Evolutionary conservation across 1,140 invertebrate species (phyloP), one percentile per base, ranked within the genome.

Genomic region (Aethina tumida): DNA sequence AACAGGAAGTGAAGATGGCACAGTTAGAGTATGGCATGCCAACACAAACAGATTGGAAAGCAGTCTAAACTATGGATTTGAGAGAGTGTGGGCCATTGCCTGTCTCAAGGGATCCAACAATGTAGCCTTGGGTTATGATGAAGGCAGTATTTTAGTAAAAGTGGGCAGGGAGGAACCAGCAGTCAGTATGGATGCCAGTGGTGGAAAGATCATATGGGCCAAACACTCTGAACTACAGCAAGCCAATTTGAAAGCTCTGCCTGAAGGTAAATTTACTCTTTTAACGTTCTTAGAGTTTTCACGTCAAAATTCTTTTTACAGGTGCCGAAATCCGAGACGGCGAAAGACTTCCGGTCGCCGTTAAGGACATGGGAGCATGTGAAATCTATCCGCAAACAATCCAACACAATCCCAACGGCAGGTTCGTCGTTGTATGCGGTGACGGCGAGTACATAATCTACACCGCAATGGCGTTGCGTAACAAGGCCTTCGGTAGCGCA

Each of bases 381-480:
- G 97, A 99, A 67, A 97, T 99, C 47, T 99, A 98, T 64, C 97
- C 97, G 0, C 96, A 99, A 61, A 97, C 87, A 0, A 92, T 99
- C 45, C 84, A 89, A 13, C 97, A 99, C 57, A 99, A 97, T 70
- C 92, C 95, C 0, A 99, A 99, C 66, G 97, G 97, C 26, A 78
- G 94, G 29, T 99, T 99, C 68, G 84, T 99, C 2, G 96, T 97
- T 3, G 95, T 99, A 5, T 99, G 97, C 65, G 97, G 97, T 6
- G 97, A 99, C 67, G 97, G 96, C 1, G 97, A 99, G 62, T 99
- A 97, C 61, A 99, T 99, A 9, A 97, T 99, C 49, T 99, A 99
- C 64, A 99, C 97, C 0, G 92, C 96, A 0, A 97, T 99, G 91
- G 95, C 94, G 0, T 67, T 99, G 20, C 75, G 97, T 27, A 99